Evolutionary conservation across 2,113 vertebrate species (phyloP).

Genomic region (Toxotes chatareus): DNA sequence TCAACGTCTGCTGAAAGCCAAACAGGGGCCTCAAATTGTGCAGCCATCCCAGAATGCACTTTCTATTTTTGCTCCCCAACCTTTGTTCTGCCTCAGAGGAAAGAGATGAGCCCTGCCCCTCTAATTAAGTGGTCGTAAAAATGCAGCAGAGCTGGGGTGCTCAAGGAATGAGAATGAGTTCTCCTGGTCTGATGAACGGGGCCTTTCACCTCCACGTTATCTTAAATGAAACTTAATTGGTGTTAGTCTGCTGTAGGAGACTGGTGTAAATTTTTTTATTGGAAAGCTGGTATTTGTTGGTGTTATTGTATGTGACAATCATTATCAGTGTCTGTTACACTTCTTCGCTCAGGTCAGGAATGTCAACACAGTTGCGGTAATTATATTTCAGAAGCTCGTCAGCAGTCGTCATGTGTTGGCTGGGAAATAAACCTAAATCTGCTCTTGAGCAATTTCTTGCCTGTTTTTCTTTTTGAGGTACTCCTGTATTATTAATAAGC

Average conservation of each 20-base stretch:
- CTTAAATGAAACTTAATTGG: constrained; percentile 40
- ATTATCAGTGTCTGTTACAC: constrained; percentile 41
- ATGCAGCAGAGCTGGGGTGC: constrained; percentile 32
- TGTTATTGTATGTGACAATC: constrained; percentile 47
- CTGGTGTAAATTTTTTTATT: constrained; percentile 28
- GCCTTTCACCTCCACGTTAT: constrained; percentile 46
- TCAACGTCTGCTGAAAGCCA: constrained; percentile 48
- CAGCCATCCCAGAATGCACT: constrained; percentile 67
- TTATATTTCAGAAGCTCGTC: constrained; percentile 32
- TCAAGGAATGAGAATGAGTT: constrained; percentile 48
- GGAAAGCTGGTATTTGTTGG: constrained; percentile 39
- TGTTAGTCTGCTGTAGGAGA: background rate
- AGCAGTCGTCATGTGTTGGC: background rate
- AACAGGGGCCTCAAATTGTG: constrained; percentile 72
- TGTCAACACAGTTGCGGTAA: constrained; percentile 30
- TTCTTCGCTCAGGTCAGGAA: constrained; percentile 26
- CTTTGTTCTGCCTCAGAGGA: constrained; percentile 70
- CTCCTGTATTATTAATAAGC: constrained; percentile 10
- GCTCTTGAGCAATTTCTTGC: background rate
- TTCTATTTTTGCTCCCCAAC: constrained; percentile 74
- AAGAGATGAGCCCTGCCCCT: constrained; percentile 58
- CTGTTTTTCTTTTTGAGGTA: background rate
- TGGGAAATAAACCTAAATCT: constrained; percentile 8
- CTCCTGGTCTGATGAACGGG: constrained; percentile 37
- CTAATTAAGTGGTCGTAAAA: constrained; percentile 75